Conservation (phyloP, 2,888 invertebrate genomes). For the Amiota mariae region DNA sequence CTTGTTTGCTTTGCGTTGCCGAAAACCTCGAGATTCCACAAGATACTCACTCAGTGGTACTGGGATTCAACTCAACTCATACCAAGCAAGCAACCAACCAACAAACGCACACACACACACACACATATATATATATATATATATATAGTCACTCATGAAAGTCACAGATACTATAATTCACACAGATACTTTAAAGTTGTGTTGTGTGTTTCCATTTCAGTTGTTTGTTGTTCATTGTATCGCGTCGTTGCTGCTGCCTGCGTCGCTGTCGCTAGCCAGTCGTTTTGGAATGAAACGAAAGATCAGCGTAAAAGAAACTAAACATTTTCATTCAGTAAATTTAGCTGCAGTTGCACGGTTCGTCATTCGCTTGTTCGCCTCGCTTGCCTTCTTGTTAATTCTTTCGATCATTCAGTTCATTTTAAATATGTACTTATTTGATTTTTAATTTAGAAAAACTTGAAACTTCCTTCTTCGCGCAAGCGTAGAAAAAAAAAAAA, state of each 20-base stretch:
- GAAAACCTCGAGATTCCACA: conserved; percentile 23
- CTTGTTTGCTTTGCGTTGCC: conserved; percentile 33
- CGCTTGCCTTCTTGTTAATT: too few species aligned
- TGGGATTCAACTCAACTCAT: conserved; percentile 10
- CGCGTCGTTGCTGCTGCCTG: conserved; percentile 31
- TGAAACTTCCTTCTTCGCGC: conserved; percentile 11
- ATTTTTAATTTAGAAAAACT: too few species aligned
- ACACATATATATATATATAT: too few species aligned
- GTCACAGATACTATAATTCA: too few species aligned
- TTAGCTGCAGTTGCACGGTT: conserved; percentile 63
- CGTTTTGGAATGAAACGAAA: conserved; percentile 48
- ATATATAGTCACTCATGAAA: neutral
- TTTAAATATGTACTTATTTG: too few species aligned
- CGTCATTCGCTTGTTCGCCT: too few species aligned
- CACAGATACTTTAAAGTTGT: too few species aligned
- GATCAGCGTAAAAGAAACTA: conserved; percentile 68
- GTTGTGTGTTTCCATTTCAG: too few species aligned
- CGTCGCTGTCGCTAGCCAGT: conserved; percentile 31
- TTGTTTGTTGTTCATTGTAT: conserved; percentile 15
- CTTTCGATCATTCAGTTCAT: too few species aligned
- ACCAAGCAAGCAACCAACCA: conserved; percentile 27
- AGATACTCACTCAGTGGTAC: conserved; percentile 34
- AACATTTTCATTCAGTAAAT: conserved; percentile 71
- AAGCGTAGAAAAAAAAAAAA: neutral
- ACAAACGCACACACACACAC: conserved; percentile 39